phyloP scores from a whole-genome alignment of 2,888 invertebrate genomes.

The Andrena fulva region DNA sequence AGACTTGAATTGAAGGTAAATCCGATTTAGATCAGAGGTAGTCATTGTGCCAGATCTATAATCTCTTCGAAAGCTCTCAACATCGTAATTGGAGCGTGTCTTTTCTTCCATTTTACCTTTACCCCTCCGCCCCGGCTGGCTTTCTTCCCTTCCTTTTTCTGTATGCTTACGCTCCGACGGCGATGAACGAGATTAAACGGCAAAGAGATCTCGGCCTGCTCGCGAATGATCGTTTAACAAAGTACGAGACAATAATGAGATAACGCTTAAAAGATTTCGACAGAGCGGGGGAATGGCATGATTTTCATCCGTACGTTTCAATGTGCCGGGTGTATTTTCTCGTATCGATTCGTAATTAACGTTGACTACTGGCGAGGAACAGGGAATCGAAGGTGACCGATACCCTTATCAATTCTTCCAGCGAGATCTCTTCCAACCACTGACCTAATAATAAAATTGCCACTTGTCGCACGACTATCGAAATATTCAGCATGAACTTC shows the following conservation, averaged over 20 bases:
- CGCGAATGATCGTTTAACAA: slow-evolving; percentile 20
- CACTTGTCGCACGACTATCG: too few species aligned
- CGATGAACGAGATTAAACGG: slow-evolving; percentile 58
- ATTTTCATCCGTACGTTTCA: neutral
- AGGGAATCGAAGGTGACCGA: too few species aligned
- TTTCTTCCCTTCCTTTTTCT: slow-evolving; percentile 15
- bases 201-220: neutral
- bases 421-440: too few species aligned
- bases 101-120: slow-evolving; percentile 7
- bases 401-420: too few species aligned
- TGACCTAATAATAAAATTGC: too few species aligned
- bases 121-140: neutral
- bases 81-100: slow-evolving; percentile 72
- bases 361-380: neutral
- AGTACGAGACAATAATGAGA: neutral
- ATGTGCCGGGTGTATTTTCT: neutral
- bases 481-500: too few species aligned
- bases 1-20: slow-evolving; percentile 67
- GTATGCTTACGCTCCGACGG: slow-evolving; percentile 24
- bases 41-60: slow-evolving; percentile 68
- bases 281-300: neutral
- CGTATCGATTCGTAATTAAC: neutral
- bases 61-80: slow-evolving; percentile 65
- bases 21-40: slow-evolving; percentile 69
- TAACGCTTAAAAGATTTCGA: slow-evolving; percentile 2